Conservation (phyloP, 2,797 vertebrate genomes). For the Eulemur rubriventer region DNA sequence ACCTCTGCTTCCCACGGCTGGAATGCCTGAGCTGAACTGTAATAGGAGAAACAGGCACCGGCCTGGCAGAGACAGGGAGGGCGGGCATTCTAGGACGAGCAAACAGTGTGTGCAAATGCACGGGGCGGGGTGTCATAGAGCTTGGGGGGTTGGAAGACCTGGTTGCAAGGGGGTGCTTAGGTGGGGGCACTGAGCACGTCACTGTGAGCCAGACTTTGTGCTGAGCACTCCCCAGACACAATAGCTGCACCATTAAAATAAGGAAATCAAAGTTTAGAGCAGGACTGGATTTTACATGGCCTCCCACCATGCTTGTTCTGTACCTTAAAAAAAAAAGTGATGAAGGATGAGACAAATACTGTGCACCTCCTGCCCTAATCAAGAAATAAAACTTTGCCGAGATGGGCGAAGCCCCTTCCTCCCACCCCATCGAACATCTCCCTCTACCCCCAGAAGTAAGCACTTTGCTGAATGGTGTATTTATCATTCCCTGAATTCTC, state of each 20-base stretch:
- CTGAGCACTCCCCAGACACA: neutral
- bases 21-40: neutral
- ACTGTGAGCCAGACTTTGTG: neutral
- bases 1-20: neutral
- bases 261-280: neutral
- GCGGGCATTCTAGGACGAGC: neutral
- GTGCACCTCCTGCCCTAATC: neutral
- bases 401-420: neutral
- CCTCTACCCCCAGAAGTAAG: neutral
- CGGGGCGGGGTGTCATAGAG: neutral
- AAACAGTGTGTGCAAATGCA: neutral
- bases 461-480: neutral
- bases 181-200: neutral
- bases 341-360: neutral
- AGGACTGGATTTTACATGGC: neutral
- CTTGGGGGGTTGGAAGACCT: too few species aligned
- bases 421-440: neutral
- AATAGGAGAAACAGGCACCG: neutral
- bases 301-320: neutral
- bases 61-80: neutral
- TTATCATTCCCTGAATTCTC: neutral
- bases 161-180: neutral
- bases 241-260: neutral
- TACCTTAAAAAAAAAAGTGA: neutral
- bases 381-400: constrained; percentile 33